Conservation (phyloP, 2,797 vertebrate species). For the Pipistrellus kuhlii region DNA sequence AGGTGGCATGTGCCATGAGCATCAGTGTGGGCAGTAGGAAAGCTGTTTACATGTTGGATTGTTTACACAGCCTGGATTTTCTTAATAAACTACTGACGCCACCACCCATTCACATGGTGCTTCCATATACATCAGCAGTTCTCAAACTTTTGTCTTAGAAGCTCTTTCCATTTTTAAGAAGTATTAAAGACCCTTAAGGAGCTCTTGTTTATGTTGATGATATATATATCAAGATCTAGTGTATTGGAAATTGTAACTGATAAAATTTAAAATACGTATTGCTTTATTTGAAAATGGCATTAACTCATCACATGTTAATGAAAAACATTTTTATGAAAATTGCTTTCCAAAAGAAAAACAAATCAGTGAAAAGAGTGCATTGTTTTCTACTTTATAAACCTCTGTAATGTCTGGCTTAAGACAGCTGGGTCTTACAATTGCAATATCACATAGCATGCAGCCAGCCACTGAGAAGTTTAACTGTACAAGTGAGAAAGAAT, state of each 20-base stretch:
- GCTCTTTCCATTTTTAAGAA: background rate
- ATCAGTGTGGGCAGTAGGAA: background rate
- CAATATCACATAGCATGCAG: background rate
- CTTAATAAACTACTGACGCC: background rate
- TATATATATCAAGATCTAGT: background rate
- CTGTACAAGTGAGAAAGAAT: background rate
- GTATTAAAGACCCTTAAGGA: background rate
- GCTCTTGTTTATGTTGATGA: background rate
- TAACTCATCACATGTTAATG: background rate
- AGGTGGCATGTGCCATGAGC: no score
- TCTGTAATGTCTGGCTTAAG: background rate
- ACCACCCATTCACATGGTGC: background rate
- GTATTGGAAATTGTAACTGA: background rate
- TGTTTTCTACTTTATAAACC: slow-evolving; percentile 37
- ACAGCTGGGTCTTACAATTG: background rate
- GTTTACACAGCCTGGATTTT: background rate
- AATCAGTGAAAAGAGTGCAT: background rate
- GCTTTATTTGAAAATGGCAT: slow-evolving; percentile 29
- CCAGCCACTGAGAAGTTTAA: background rate
- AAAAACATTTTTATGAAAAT: background rate
- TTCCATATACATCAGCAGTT: background rate
- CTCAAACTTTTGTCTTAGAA: background rate
- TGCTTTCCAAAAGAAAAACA: slow-evolving; percentile 33
- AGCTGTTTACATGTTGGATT: background rate
- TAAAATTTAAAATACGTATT: background rate